Evolutionary conservation across 2,797 vertebrate species (phyloP).

Genomic region (Channa striata): DNA sequence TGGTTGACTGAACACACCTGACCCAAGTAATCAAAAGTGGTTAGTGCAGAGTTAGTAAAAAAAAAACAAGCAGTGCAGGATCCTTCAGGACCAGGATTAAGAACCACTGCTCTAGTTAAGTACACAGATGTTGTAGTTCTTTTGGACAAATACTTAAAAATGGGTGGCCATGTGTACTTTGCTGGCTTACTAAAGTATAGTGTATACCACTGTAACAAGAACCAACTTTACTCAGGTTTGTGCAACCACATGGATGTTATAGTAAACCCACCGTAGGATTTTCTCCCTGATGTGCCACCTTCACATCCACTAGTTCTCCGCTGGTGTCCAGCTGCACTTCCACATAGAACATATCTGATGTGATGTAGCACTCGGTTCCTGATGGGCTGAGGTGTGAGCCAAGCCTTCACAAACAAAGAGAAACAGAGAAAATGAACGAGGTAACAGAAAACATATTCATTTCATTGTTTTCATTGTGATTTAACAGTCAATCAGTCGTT

Average conservation of each 20-base stretch:
- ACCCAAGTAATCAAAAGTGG: too few relatives aligned
- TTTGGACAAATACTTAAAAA: too few relatives aligned
- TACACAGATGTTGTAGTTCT: too few relatives aligned
- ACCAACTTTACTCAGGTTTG: background rate
- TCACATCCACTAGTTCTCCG: slow-evolving; percentile 96
- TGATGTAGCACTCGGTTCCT: slow-evolving; percentile 98
- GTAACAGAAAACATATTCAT: background rate
- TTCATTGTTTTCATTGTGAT: background rate
- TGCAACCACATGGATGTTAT: background rate
- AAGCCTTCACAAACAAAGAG: slow-evolving; percentile 78
- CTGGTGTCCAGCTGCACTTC: slow-evolving; percentile 94
- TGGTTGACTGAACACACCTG: too few relatives aligned
- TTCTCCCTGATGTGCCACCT: slow-evolving; percentile 98
- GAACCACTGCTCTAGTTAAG: too few relatives aligned
- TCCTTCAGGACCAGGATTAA: too few relatives aligned
- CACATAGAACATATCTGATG: slow-evolving; percentile 98
- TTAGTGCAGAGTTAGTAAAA: too few relatives aligned
- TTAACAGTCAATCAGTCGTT: background rate
- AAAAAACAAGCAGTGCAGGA: too few relatives aligned
- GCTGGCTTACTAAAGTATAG: too few relatives aligned
- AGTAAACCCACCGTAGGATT: slow-evolving; percentile 93
- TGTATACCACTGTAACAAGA: background rate
- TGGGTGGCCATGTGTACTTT: too few relatives aligned
- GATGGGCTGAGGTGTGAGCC: slow-evolving; percentile 95
- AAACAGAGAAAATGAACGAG: background rate